A percentile compares a stretch with the other conserved stretches of the same genome.
phyloP scores from a whole-genome alignment of 2,797 vertebrate species.

The Melanotaenia nigrans region DNA sequence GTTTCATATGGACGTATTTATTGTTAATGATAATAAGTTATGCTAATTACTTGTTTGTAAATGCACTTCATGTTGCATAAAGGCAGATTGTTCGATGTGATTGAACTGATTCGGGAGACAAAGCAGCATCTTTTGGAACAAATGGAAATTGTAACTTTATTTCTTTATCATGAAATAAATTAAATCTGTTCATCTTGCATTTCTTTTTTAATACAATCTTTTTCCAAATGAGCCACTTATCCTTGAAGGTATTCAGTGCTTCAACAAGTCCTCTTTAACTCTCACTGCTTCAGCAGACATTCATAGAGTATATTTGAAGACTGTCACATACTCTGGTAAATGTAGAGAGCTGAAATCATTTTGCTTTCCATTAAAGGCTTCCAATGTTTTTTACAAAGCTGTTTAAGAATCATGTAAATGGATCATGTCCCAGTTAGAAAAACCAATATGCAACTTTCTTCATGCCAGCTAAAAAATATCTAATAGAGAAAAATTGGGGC shows the following conservation, averaged over 20 bases:
- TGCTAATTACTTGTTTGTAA: background rate
- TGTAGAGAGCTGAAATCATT: background rate
- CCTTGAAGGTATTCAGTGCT: background rate
- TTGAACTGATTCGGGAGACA: background rate
- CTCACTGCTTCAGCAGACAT: background rate
- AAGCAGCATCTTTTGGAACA: background rate
- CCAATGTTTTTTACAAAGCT: conserved; percentile 17
- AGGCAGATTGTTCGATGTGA: background rate
- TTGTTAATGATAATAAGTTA: background rate
- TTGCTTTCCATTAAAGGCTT: background rate
- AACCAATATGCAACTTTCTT: conserved; percentile 17
- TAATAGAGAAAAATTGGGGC: conserved; percentile 2
- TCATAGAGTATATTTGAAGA: background rate
- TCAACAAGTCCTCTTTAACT: background rate
- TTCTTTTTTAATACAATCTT: background rate
- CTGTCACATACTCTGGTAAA: background rate
- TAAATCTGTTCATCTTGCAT: background rate
- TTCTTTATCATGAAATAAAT: too few species aligned
- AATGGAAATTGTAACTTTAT: background rate
- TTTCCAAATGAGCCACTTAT: background rate
- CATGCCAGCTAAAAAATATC: conserved; percentile 20
- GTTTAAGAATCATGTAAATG: conserved; percentile 12
- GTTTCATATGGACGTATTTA: background rate
- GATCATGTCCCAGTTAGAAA: background rate
- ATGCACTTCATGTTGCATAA: background rate